Percentiles rank a stretch among this genome's conserved stretches.
phyloP scores from a whole-genome alignment of 2,888 invertebrate species.

The Dryobota labecula region DNA sequence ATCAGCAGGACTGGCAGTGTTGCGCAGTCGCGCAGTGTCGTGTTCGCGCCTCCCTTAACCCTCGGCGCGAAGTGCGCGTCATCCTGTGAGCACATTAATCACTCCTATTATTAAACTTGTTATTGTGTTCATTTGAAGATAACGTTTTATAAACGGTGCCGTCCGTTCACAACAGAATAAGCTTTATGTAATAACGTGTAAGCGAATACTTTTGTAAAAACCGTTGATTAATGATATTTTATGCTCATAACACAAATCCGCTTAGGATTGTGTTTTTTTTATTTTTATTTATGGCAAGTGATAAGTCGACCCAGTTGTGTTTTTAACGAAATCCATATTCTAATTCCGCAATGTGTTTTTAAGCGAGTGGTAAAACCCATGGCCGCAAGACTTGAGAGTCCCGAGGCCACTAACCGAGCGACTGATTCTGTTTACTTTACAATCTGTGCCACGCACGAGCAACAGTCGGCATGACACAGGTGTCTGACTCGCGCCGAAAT shows the following conservation, averaged over 20 bases:
- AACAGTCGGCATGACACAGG: constrained; percentile 32
- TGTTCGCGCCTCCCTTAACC: constrained; percentile 85
- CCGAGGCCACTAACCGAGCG: constrained; percentile 24
- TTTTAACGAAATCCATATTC: constrained; percentile 15
- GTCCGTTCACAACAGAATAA: constrained; percentile 88
- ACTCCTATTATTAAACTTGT: constrained; percentile 89
- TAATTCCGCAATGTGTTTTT: constrained; percentile 13
- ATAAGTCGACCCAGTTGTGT: constrained; percentile 33
- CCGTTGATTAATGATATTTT: constrained; percentile 83
- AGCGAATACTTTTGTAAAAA: constrained; percentile 81
- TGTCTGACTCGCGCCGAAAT: constrained; percentile 62
- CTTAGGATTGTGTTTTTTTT: constrained; percentile 63
- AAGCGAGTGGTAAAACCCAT: constrained; percentile 47
- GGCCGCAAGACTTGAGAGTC: constrained; percentile 15
- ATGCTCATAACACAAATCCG: constrained; percentile 75
- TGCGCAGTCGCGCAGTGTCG: constrained; percentile 68
- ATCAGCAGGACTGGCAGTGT: constrained; percentile 48
- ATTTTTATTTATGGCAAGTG: constrained; percentile 50
- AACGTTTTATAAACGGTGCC: constrained; percentile 90
- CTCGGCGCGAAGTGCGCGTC: constrained; percentile 87
- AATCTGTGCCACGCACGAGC: constrained; percentile 33
- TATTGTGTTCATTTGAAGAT: constrained; percentile 90
- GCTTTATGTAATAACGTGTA: constrained; percentile 89
- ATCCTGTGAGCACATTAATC: constrained; percentile 90
- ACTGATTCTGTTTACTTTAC: constrained; percentile 49